Conservation (phyloP, 2,113 vertebrate species). For the Catharus fuscescens region DNA sequence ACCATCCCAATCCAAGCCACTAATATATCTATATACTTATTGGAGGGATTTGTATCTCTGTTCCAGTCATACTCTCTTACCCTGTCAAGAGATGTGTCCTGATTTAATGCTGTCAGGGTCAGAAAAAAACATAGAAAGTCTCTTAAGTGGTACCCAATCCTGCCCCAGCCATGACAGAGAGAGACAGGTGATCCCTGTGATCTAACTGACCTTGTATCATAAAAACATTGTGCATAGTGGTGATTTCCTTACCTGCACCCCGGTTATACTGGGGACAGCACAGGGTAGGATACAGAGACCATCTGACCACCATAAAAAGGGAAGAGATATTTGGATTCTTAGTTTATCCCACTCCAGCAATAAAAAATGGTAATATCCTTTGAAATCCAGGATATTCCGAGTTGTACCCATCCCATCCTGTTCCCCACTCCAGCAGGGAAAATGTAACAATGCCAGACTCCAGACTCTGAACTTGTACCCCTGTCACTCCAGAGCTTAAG, state of each 20-base stretch:
- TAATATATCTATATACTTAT: background rate
- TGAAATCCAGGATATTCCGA: background rate
- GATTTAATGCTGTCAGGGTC: background rate
- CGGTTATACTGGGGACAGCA: background rate
- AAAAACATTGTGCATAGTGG: background rate
- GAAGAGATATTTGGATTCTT: background rate
- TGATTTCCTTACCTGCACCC: background rate
- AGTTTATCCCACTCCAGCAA: background rate
- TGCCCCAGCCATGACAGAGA: background rate
- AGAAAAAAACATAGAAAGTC: background rate
- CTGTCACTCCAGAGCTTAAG: background rate
- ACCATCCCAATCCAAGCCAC: background rate
- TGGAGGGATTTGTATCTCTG: background rate
- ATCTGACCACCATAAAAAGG: background rate
- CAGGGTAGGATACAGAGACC: background rate
- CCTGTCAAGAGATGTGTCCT: background rate
- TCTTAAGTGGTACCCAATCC: background rate
- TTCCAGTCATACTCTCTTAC: background rate
- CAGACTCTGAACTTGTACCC: background rate
- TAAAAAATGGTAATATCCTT: background rate
- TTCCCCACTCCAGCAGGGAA: background rate
- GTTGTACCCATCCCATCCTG: background rate
- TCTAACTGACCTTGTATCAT: background rate
- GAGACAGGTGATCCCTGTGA: background rate
- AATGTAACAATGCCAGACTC: background rate